Base-by-base conservation (phyloP, 1,140 invertebrate genomes). In the Drosophila santomea region DNA sequence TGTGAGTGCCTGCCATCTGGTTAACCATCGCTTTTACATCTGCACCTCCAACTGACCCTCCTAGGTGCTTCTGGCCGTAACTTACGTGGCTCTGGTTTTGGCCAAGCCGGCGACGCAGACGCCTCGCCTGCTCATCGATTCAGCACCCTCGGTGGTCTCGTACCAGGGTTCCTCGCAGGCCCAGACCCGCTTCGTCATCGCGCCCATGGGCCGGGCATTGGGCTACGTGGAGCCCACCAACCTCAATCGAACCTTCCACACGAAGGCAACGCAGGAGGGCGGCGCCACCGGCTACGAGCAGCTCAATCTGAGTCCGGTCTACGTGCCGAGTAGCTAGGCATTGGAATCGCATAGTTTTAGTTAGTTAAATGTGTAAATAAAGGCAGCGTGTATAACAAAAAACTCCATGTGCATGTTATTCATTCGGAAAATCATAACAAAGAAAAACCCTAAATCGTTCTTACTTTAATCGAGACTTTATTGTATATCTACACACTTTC, bases 171-270 rank as follows among this genome's bases (percentile, higher is more conserved):
- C 90, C 10, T 85, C 86, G 3, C 85, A 91, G 48, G 63, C 80
- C 4, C 83, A 90, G 63, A 88, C 90, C 28, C 83, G 88, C 25
- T 88, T 91, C 17, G 90, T 91, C 2, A 80, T 91, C 6, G 86
- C 90, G 2, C 90, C 90, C 10, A 91, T 91, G 81, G 90, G 90
- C 10, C 69, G 90, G 11, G 67, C 90, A 0, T 35, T 91, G 41
- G 90, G 90, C 39, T 91, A 91, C 67, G 90, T 91, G 60, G 90
- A 88, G 47, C 90, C 90, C 8, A 90, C 85, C 15, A 90, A 91
- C 67, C 62, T 91, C 0, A 91, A 91, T 80, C 85, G 78, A 6
- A 91, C 90, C 8, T 76, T 82, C 20, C 83, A 73, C 45, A 90
- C 74, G 8, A 80, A 48, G 36, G 69, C 64, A 57, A 61, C 72